Base-by-base conservation (phyloP, 2,797 vertebrate species). In the Graptemys geographica region DNA sequence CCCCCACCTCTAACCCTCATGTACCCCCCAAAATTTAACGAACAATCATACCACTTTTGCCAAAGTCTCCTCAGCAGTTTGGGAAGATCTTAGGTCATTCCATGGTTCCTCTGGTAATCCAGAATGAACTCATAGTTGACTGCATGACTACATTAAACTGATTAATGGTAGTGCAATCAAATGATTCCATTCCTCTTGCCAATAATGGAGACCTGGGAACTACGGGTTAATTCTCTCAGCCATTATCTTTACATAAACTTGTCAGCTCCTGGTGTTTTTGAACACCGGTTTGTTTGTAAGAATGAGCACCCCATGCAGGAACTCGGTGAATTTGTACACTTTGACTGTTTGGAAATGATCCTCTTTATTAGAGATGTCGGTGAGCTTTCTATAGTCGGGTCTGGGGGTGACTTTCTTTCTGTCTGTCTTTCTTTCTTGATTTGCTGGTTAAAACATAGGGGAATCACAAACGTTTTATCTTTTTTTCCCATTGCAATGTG, bases 61-160 rank as follows among this genome's bases (percentile, higher is more conserved):
- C 91, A 79, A 82, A 94, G 91, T 86, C 59, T 81, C 84, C 65
- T 82, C 0, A 1, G 78, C 0, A 2, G 52, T 93, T 93, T 79
- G 37, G 79, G n/a, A 92, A 90, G 83, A 33, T 27, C 90, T 97
- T 92, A 96, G 88, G 81, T 97, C 93, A 91, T 95, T 96, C 87
- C 59, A 15, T 27, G 91, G 94, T 96, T 37, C 95, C 89, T 62
- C 86, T 84, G 87, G 86, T 96, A 92, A 96, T 94, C 97, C 89
- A 93, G 59, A 84, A 92, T 96, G 96, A 97, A 94, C 89, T 97
- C 97, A 97, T 88, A 53, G 90, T 53, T 84, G 69, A 83, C 47
- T 90, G 81, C 85, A 92, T 92, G 93, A 96, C 86, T 51, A 19
- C 37, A 37, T 96, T 93, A 95, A 96, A 92, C 84, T 91, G 95